A percentile compares a stretch with the other conserved stretches of the same genome.
phyloP scores from a whole-genome alignment of 2,797 vertebrate genomes.

The Neopelma chrysocephalum region DNA sequence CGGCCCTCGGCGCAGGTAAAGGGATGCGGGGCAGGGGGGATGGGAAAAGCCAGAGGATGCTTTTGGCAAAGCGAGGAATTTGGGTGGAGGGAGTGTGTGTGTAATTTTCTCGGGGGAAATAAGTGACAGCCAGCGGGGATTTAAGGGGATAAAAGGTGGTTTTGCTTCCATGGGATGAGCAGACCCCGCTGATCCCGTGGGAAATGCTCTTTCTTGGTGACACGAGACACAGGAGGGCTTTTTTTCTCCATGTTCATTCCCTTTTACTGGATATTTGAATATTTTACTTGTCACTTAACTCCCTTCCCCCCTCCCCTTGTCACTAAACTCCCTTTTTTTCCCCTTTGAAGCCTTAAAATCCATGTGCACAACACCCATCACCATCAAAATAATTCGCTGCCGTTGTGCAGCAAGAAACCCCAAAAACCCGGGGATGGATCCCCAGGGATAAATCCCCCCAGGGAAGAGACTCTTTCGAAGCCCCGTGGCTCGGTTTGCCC shows the following conservation, averaged over 20 bases:
- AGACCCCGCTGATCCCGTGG: accelerated
- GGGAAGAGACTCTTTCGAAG: background rate
- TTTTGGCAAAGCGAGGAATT: background rate
- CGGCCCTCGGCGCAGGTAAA: background rate
- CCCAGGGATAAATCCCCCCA: background rate
- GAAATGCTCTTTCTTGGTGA: background rate
- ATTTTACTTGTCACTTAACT: background rate
- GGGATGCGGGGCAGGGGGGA: accelerated
- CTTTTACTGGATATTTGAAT: background rate
- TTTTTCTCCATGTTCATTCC: accelerated
- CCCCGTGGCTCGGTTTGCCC: background rate
- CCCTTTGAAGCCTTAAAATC: background rate
- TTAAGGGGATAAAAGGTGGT: background rate
- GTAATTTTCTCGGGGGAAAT: accelerated
- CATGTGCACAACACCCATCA: accelerated
- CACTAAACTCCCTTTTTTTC: background rate
- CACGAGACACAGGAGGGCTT: accelerated
- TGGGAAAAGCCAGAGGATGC: background rate
- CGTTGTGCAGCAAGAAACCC: background rate
- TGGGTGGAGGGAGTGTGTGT: too few species aligned
- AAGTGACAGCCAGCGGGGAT: accelerated
- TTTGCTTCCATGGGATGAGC: background rate
- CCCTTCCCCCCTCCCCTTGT: background rate
- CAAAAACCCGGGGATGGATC: background rate
- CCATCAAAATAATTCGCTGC: background rate